Evolutionary conservation across 2,888 invertebrate genomes (phyloP).

Genomic region (Xanthia togata): DNA sequence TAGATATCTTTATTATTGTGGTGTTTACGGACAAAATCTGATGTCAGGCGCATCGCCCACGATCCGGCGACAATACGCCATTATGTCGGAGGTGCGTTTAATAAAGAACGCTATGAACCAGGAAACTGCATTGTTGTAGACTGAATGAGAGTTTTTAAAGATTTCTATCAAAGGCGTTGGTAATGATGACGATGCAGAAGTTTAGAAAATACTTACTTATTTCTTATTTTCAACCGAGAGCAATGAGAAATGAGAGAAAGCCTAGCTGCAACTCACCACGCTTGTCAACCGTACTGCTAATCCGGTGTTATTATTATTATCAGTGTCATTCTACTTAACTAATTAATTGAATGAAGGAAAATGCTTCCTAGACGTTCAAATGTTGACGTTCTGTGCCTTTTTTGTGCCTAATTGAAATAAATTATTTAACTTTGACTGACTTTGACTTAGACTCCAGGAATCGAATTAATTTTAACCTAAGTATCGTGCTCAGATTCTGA

Average conservation of each 20-base stretch:
- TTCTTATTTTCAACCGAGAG: not conserved
- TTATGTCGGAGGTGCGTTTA: slow-evolving; percentile 41
- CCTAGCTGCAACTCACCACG: not conserved
- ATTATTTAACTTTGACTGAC: too few relatives aligned
- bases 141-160: slow-evolving; percentile 16
- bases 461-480: not conserved
- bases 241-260: not conserved
- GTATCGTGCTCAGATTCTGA: not conserved
- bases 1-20: slow-evolving; percentile 40
- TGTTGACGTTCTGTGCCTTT: too few relatives aligned
- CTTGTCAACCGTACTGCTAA: not conserved
- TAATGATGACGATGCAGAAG: slow-evolving; percentile 16
- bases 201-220: slow-evolving; percentile 9
- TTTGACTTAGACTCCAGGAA: not conserved
- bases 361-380: too few relatives aligned
- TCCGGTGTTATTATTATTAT: not conserved
- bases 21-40: slow-evolving; percentile 36
- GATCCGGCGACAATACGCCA: slow-evolving; percentile 45
- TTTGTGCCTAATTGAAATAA: too few relatives aligned
- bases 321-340: too few relatives aligned
- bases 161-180: slow-evolving; percentile 5
- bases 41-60: slow-evolving; percentile 55
- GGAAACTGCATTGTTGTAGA: slow-evolving; percentile 32
- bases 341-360: too few relatives aligned
- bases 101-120: slow-evolving; percentile 31